These are phyloP conservation scores for Clarias platycephalus DNA, from an alignment of 2,797 vertebrate genomes.

Conservation along the genomic window DNA sequence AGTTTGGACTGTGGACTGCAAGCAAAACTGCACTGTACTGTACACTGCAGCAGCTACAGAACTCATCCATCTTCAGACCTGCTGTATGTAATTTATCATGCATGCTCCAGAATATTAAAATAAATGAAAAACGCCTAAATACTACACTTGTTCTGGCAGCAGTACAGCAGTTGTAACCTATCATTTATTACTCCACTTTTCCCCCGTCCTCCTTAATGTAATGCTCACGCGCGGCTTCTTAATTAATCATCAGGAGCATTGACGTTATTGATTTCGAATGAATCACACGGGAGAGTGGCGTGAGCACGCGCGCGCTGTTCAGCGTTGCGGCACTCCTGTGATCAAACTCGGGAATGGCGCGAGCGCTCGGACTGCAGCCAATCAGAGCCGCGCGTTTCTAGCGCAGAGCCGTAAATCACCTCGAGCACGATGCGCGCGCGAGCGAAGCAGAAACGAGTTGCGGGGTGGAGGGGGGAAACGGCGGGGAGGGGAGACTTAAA, in stretches of 20 bases:
- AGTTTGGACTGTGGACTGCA: neutral
- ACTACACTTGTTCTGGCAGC: neutral
- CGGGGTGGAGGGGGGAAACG: neutral
- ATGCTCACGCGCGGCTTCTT: neutral
- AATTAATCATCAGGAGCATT: neutral
- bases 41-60: constrained; percentile 22
- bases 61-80: neutral
- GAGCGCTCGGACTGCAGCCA: constrained; percentile 31
- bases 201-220: neutral
- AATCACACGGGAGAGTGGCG: neutral
- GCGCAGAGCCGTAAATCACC: constrained; percentile 50
- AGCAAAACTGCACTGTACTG: neutral
- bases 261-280: neutral
- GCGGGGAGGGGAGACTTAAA: constrained; percentile 11
- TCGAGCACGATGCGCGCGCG: constrained; percentile 3
- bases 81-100: constrained; percentile 2
- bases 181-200: neutral
- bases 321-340: constrained; percentile 24
- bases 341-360: constrained; percentile 30
- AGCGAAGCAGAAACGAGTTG: constrained; percentile 11
- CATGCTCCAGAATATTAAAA: neutral
- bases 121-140: too few species aligned
- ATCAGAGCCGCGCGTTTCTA: constrained; percentile 28
- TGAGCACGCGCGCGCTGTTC: neutral
- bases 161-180: too few species aligned